Base-by-base conservation (phyloP, 2,888 invertebrate genomes). In the Netelia melanura region DNA sequence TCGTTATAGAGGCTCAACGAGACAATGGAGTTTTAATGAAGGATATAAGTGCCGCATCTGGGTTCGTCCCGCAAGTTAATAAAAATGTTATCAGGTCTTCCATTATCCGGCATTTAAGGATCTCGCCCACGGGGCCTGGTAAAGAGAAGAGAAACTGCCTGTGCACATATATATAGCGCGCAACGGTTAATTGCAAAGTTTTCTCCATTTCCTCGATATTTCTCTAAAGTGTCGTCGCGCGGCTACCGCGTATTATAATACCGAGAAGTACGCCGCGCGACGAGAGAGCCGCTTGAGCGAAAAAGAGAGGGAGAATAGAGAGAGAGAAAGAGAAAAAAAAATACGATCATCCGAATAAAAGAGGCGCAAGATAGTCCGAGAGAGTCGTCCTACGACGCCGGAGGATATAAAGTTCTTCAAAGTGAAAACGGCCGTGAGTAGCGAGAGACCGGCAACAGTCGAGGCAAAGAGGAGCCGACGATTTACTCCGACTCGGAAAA, bases 1-100 rank as follows among this genome's bases (percentile, higher is more conserved):
- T 14, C 11, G 38, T 25, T 52, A 71, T 43, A 52, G 10, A 17
- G 3, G 61, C 38, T 81, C 23, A 43, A 65, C 58, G n/a, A 21
- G 25, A 38, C 21, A 11, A 62, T 52, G 56, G 11, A 48, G 56
- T 43, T 30, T 58, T 79, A 9, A 65, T 54, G 14, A 65, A 72
- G 30, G 64, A 81, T 70, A 64, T 38, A 54, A 30, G 38, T 48
- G n/a, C 54, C 75, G n/a, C n/a, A 25, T 30, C 25, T 70, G 65
- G 25, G 11, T 71, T 17, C 83, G 65, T 71, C 75, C 74, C 82
- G 80, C 64, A 92, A 91, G 89, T 92, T 93, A 91, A 89, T 88
- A 92, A 92, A 93, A 93, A 93, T 92, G 91, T 93, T 93, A 91
- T 92, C 92, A 90, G 88, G 90, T 90, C 90, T 92, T 92, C 90